A percentile compares a stretch with the other conserved stretches of the same genome.
These are phyloP conservation scores for Phasianus colchicus DNA, from an alignment of 2,113 vertebrate genomes.

Conservation along the genomic window DNA sequence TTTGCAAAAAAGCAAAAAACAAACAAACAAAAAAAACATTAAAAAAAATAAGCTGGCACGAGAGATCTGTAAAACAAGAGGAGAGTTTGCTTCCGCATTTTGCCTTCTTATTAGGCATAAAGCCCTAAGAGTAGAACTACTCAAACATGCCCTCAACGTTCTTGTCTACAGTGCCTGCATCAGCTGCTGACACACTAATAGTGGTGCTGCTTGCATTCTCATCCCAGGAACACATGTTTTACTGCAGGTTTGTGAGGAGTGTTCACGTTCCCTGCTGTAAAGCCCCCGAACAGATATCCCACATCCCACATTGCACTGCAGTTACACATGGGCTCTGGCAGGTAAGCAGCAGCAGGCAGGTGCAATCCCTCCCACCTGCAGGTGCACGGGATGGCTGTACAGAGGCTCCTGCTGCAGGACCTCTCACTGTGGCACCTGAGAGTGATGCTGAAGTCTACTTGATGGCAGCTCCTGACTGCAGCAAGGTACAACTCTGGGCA, in stretches of 20 bases:
- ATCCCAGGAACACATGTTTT: neutral
- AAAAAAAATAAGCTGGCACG: neutral
- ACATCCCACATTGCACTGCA: neutral
- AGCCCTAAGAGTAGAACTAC: neutral
- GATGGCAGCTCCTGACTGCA: neutral
- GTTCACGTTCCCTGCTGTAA: neutral
- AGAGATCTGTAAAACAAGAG: neutral
- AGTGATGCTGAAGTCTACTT: neutral
- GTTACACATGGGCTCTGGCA: neutral
- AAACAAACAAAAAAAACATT: neutral
- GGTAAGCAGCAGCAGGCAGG: neutral
- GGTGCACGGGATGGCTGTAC: neutral
- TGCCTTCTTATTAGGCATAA: neutral
- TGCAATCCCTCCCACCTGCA: neutral
- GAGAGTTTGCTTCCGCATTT: neutral
- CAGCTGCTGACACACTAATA: neutral
- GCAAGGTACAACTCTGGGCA: neutral
- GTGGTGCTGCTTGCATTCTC: rapidly evolving
- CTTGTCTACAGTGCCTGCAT: neutral
- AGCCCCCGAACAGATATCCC: neutral
- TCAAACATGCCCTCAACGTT: neutral
- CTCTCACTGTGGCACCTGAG: neutral
- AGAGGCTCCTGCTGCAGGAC: neutral
- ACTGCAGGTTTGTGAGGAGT: neutral
- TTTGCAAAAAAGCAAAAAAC: neutral